Conservation (phyloP, 2,797 vertebrate genomes). For the Falco concolor region DNA sequence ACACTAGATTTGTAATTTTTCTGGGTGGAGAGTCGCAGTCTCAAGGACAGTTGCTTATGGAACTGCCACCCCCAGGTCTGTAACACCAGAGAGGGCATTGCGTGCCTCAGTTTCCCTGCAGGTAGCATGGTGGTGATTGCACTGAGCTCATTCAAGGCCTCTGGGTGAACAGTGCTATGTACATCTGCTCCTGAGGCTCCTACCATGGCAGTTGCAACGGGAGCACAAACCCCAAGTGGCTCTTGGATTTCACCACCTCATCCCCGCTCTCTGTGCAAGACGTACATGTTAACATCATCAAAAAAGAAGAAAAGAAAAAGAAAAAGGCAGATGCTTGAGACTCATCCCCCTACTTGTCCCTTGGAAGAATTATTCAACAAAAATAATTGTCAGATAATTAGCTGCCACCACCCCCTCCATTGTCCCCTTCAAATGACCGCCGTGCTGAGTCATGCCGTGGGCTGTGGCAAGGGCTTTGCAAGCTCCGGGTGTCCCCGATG, state of each 20-base stretch:
- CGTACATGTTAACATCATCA: background rate
- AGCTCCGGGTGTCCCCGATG: background rate
- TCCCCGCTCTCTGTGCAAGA: background rate
- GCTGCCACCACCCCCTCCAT: background rate
- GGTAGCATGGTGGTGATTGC: background rate
- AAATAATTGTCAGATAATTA: constrained; percentile 35
- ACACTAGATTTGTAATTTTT: background rate
- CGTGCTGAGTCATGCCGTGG: background rate
- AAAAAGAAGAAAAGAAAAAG: background rate
- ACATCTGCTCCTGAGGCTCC: background rate
- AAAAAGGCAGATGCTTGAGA: background rate
- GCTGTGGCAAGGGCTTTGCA: background rate
- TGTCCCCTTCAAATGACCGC: background rate
- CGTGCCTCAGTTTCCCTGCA: background rate
- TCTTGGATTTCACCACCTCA: background rate
- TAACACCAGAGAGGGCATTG: background rate
- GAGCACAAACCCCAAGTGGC: background rate
- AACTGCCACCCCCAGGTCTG: background rate
- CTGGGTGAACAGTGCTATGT: background rate
- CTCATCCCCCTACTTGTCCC: background rate
- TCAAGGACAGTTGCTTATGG: background rate
- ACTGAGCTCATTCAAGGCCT: background rate
- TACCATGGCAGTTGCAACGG: rapidly evolving
- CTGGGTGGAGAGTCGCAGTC: background rate
- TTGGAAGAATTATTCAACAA: constrained; percentile 4